Evolutionary conservation across 2,888 invertebrate genomes (phyloP).

Genomic region (Drosophila demipolita): DNA sequence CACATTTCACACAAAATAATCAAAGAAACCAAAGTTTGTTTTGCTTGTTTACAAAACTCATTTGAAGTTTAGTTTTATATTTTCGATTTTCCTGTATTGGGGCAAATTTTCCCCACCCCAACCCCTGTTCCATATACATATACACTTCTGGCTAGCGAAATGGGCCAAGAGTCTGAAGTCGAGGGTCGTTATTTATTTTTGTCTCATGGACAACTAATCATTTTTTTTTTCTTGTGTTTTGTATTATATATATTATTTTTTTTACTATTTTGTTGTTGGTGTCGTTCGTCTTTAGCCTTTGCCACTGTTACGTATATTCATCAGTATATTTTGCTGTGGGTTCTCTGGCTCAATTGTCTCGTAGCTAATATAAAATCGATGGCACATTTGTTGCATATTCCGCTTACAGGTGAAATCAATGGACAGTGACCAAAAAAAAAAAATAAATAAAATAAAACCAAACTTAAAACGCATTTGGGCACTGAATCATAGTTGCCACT

Average conservation of each 20-base stretch:
- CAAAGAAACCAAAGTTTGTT: not conserved
- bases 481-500: constrained; percentile 1
- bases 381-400: constrained; percentile 69
- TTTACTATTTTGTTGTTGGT: constrained; percentile 17
- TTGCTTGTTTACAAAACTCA: not conserved
- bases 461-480: constrained; percentile 13
- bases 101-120: not conserved
- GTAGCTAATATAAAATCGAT: constrained; percentile 74
- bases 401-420: constrained; percentile 43
- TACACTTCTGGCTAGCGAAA: constrained; percentile 4
- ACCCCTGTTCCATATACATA: not conserved
- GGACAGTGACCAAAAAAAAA: constrained; percentile 19
- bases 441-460: not conserved
- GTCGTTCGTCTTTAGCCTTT: constrained; percentile 22
- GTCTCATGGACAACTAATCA: constrained; percentile 39
- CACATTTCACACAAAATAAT: not conserved
- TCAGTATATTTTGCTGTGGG: constrained; percentile 29
- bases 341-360: constrained; percentile 55
- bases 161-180: constrained; percentile 12
- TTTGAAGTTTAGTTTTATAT: not conserved
- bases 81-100: not conserved
- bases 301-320: constrained; percentile 40
- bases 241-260: constrained; percentile 13
- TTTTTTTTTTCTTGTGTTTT: not conserved
- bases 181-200: constrained; percentile 18